Base-by-base conservation (phyloP, 2,113 vertebrate species). In the Hassar affinis region DNA sequence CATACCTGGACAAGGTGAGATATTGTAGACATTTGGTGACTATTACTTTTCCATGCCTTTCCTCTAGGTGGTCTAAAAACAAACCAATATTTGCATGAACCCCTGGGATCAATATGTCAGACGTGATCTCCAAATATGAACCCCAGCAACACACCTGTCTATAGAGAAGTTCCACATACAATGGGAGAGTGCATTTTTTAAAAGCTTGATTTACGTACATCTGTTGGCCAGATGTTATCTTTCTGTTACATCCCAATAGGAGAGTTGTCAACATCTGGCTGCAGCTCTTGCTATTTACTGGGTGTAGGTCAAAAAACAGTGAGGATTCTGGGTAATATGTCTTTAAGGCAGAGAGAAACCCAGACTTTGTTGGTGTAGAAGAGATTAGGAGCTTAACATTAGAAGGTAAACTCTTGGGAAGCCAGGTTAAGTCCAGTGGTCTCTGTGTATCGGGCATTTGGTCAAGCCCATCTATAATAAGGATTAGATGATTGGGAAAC, bases 181-280 rank as follows among this genome's bases (percentile, higher is more conserved):
- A 88, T 1, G 90, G 79, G 17, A 94, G 89, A 75, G 90, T 9
- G 38, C 93, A 94, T 66, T 90, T 88, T 66, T 80, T 89, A 61
- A 96, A 86, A 10, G 93, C 94, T 85, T 88, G 86, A 88, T 94
- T 95, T 25, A 95, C 91, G 85, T 94, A 90, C 17, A 88, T 85
- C 86, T 95, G 95, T 78, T 96, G 95, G 52, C 95, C 95, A 1
- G 95, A 95, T 0, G 95, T 96, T 62, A 96, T 92, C 82, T 78
- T 94, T 88, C 94, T 92, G 33, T 92, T 89, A 27, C 88, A 90
- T 10, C 64, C 17, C n/a, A 69, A 84, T 56, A 95, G 91, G 42
- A 91, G 89, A 0, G 86, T 84, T 11, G 89, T 87, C 66, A 95
- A 72, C 89, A 94, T 89, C 84, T 86, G 89, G 66, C 81, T 87